These are phyloP conservation scores for Sinotaia quadrata DNA, from an alignment of 2,888 invertebrate genomes.

Conservation along the genomic window DNA sequence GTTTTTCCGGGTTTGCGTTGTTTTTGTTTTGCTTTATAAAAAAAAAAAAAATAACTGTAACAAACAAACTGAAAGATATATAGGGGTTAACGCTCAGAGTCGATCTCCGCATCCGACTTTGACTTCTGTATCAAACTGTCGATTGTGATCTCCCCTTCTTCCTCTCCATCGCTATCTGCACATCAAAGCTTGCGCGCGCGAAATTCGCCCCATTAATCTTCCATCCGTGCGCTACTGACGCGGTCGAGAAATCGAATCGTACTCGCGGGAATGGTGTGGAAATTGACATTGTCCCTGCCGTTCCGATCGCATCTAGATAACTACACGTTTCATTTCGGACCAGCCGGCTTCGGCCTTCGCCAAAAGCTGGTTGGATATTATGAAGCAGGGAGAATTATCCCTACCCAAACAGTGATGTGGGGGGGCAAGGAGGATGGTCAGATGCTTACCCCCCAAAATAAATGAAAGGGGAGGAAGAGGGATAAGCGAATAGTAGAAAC, in stretches of 20 bases:
- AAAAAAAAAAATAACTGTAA: too few species aligned
- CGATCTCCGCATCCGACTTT: too few species aligned
- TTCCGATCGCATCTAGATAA: conserved; percentile 57
- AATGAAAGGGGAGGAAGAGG: background rate
- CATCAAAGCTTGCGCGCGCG: conserved; percentile 1
- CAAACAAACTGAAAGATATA: too few species aligned
- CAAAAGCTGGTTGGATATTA: conserved; percentile 5
- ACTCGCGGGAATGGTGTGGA: conserved; percentile 35
- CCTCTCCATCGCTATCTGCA: background rate
- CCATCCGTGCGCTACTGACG: conserved; percentile 27
- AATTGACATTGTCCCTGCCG: conserved; percentile 36
- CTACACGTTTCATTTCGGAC: conserved; percentile 52
- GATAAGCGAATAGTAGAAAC: background rate
- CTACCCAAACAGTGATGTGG: background rate
- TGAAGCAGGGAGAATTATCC: background rate
- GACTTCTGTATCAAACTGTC: too few species aligned
- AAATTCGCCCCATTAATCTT: conserved; percentile 30
- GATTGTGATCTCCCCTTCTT: too few species aligned
- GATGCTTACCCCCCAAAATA: background rate
- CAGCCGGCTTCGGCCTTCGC: conserved; percentile 1
- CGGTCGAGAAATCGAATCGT: conserved; percentile 37
- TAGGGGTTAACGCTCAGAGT: too few species aligned
- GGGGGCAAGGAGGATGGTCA: background rate
- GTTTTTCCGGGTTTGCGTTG: too few species aligned
- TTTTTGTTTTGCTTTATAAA: too few species aligned